Conservation (phyloP, 2,113 vertebrate species). For the Zosterops borbonicus region DNA sequence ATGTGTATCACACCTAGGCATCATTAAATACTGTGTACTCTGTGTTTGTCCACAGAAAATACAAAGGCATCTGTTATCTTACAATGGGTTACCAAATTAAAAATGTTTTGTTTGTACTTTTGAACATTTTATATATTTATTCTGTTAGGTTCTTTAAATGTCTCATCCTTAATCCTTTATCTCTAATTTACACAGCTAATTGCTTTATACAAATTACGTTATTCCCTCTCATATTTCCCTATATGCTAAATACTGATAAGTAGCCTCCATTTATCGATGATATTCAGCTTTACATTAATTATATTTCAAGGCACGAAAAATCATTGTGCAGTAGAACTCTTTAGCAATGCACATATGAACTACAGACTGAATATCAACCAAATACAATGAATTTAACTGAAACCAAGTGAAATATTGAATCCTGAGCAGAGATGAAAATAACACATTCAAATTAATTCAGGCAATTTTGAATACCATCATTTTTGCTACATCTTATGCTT, state of each 20-base stretch:
- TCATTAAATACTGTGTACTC: not conserved
- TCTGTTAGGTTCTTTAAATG: conserved; percentile 23
- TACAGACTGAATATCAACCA: not conserved
- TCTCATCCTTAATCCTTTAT: conserved; percentile 57
- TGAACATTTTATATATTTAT: conserved; percentile 34
- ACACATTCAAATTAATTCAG: conserved; percentile 46
- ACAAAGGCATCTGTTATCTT: not conserved
- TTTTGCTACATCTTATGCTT: conserved; percentile 19
- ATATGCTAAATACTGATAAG: conserved; percentile 61
- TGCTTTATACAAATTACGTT: conserved; percentile 56
- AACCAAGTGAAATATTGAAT: conserved; percentile 32
- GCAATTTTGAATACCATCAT: not conserved
- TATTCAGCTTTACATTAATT: conserved; percentile 57
- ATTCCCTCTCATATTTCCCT: conserved; percentile 51
- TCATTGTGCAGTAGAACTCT: not conserved
- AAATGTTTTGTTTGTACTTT: conserved; percentile 10
- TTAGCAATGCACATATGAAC: conserved; percentile 17
- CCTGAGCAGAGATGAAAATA: not conserved
- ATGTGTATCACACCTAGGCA: not conserved
- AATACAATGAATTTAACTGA: not conserved
- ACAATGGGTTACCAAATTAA: not conserved
- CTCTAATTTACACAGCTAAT: conserved; percentile 63
- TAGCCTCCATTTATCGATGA: conserved; percentile 63
- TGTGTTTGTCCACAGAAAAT: not conserved
- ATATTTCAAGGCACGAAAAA: conserved; percentile 28